Percentiles rank a stretch among this genome's conserved stretches.
Evolutionary conservation across 2,888 invertebrate genomes (phyloP).

Genomic region (Drosophila meridionalis): DNA sequence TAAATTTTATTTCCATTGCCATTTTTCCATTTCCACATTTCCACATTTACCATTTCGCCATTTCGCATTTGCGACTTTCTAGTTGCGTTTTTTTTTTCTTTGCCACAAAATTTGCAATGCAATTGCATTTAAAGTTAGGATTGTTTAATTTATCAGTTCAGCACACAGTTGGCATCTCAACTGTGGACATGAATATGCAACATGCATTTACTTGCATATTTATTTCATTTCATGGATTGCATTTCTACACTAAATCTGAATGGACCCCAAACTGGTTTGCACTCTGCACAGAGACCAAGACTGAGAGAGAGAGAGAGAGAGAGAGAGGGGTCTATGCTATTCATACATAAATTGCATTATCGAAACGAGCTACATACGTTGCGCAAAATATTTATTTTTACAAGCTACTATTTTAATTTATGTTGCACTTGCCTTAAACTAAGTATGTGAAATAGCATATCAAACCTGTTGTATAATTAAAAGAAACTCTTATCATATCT

Average conservation of each 20-base stretch:
- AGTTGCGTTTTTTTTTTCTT: conserved; percentile 44
- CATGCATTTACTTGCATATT: conserved; percentile 52
- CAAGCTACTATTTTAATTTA: conserved; percentile 54
- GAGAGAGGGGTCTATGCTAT: neutral
- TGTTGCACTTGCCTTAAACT: conserved; percentile 9
- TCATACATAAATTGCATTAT: conserved; percentile 49
- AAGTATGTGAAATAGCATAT: conserved; percentile 13
- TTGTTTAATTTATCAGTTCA: conserved; percentile 78
- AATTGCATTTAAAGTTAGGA: conserved; percentile 60
- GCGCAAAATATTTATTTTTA: conserved; percentile 38
- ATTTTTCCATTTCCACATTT: conserved; percentile 27
- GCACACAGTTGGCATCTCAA: conserved; percentile 72
- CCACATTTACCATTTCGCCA: conserved; percentile 27
- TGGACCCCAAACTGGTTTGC: conserved; percentile 43
- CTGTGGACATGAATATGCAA: conserved; percentile 53
- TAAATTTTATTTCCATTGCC: conserved; percentile 59
- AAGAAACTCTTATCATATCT: conserved; percentile 12
- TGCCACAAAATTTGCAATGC: conserved; percentile 67
- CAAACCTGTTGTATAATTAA: conserved; percentile 8
- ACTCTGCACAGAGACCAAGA: neutral
- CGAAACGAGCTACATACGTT: conserved; percentile 43
- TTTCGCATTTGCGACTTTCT: conserved; percentile 58
- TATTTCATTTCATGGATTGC: conserved; percentile 42
- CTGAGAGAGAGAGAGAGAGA: neutral
- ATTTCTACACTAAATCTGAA: conserved; percentile 49